phyloP scores from a whole-genome alignment of 2,113 vertebrate genomes.

The Craseonycteris thonglongyai region DNA sequence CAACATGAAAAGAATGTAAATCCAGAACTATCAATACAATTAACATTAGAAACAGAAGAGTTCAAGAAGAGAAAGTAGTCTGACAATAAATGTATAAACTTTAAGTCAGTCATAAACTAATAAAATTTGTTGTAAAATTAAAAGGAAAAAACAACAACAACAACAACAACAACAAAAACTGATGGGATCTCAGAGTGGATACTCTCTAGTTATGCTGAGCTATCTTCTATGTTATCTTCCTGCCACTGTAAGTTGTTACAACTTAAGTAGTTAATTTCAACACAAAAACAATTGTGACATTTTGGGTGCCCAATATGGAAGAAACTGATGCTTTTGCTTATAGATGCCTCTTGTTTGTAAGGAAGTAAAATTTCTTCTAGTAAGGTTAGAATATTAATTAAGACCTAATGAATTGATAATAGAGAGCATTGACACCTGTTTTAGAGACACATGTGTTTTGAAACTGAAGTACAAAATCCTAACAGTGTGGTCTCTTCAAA shows the following conservation, averaged over 20 bases:
- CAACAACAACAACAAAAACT: too few relatives aligned
- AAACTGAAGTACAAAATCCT: not conserved
- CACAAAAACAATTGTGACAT: not conserved
- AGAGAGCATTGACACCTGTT: not conserved
- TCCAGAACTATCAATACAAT: not conserved
- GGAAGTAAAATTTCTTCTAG: not conserved
- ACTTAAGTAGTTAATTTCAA: not conserved
- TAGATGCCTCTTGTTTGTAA: not conserved
- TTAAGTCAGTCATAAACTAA: not conserved
- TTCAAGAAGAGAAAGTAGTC: not conserved
- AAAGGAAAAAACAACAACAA: not conserved
- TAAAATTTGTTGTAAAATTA: not conserved
- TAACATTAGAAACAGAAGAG: not conserved
- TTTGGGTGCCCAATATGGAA: not conserved
- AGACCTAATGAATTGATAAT: not conserved
- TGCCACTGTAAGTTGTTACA: not conserved
- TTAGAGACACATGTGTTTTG: not conserved
- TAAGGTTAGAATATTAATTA: not conserved
- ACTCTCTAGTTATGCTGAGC: not conserved
- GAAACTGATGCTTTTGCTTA: not conserved
- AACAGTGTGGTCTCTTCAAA: not conserved
- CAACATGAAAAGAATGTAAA: conserved; percentile 34
- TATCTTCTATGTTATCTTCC: not conserved
- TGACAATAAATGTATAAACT: not conserved
- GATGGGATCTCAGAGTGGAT: not conserved